Conservation (phyloP, 2,888 invertebrate species). For the Anarsia innoxiella region DNA sequence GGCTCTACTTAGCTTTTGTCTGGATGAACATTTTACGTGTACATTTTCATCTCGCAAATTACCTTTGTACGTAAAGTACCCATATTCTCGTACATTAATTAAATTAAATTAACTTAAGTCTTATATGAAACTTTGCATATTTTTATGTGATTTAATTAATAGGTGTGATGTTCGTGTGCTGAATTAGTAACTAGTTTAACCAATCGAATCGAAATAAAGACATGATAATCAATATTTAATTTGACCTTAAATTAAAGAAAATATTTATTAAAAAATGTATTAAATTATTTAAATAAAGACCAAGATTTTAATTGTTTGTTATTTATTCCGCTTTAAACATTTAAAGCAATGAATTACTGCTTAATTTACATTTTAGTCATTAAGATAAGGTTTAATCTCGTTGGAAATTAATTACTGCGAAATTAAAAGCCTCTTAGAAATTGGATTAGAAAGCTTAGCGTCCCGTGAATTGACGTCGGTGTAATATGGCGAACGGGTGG, state of each 20-base stretch:
- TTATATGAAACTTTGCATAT: too few relatives aligned
- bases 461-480: too few relatives aligned
- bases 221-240: slow-evolving; percentile 3
- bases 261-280: slow-evolving; percentile 4
- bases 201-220: slow-evolving; percentile 7
- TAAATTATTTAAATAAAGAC: slow-evolving; percentile 8
- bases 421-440: background rate
- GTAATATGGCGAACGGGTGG: too few relatives aligned
- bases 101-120: too few relatives aligned
- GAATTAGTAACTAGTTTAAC: slow-evolving; percentile 5
- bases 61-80: too few relatives aligned
- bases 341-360: background rate
- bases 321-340: background rate
- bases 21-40: too few relatives aligned
- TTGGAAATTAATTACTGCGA: background rate
- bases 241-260: slow-evolving; percentile 2
- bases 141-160: too few relatives aligned
- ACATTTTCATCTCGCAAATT: too few relatives aligned
- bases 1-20: too few relatives aligned
- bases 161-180: slow-evolving; percentile 6
- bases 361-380: background rate
- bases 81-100: too few relatives aligned
- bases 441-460: too few relatives aligned
- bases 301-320: slow-evolving; percentile 6
- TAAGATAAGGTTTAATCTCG: background rate